Evolutionary conservation across 2,113 vertebrate species (phyloP).

Genomic region (Anguilla japonica): DNA sequence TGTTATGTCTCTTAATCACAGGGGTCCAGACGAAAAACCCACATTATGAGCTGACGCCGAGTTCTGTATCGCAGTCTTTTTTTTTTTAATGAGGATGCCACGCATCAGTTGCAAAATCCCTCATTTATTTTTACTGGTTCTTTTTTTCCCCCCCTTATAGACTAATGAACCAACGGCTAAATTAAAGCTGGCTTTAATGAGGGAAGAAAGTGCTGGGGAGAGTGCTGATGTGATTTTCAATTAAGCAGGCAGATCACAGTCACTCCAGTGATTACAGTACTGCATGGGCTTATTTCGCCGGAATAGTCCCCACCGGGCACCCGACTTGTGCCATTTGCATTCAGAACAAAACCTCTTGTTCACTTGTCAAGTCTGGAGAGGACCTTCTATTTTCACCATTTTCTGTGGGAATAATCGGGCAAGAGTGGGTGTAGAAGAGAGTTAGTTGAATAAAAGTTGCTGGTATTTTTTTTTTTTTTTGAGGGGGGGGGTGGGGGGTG

Average conservation of each 20-base stretch:
- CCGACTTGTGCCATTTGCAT: background rate
- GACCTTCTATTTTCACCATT: background rate
- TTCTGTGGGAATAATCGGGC: background rate
- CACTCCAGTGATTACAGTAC: background rate
- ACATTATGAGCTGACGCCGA: background rate
- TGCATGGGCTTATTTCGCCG: background rate
- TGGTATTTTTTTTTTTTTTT: no score
- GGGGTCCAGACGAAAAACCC: background rate
- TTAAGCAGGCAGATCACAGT: background rate
- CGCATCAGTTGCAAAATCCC: conserved; percentile 9
- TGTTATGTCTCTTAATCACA: background rate
- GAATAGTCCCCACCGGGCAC: background rate
- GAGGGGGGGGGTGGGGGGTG: background rate
- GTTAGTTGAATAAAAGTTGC: background rate
- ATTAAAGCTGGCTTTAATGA: background rate
- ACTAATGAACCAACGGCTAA: conserved; percentile 10
- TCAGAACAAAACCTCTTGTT: background rate
- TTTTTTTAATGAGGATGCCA: background rate
- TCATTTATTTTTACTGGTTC: background rate
- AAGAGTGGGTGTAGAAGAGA: background rate
- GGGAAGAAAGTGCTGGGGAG: background rate
- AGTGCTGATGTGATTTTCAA: conserved; percentile 9
- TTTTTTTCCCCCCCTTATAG: background rate
- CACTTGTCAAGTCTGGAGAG: background rate
- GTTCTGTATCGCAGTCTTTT: background rate